Base-by-base conservation (phyloP, 2,888 invertebrate genomes). In the Harpalus rubripes region DNA sequence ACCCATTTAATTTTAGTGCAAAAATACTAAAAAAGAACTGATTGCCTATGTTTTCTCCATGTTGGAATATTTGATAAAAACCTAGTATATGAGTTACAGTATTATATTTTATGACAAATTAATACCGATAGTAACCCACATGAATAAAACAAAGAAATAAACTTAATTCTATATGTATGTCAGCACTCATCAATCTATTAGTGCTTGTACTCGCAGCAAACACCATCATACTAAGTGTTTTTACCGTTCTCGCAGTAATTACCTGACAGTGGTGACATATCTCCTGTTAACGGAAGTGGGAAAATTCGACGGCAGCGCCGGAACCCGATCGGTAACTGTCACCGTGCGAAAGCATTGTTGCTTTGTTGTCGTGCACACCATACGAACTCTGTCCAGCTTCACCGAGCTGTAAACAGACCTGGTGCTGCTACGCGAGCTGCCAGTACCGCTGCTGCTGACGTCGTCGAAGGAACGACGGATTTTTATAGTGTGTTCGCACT, bases 231-330 rank as follows among this genome's bases (percentile, higher is more conserved):
- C 10, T 84, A 63, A 78, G 78, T 76, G 86, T 81, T 76, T 68
- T 85, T 76, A 81, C 59, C 76, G 79, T 68, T 39, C 6, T 59
- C 1, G 18, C 59, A 59, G 32, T 79, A 84, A 85, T 86, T 86
- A 91, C 91, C 91, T 91, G 89, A 91, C 90, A 84, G 91, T 90
- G 72, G 91, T 91, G 86, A 91, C 90, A 88, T 91, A 91, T 87
- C 91, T 91, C 88, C 90, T 88, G 44, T 39, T 65, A 63, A 41
- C 61, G 41, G 83, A 76, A 59, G 61, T 32, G 8, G 83, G 83
- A 61, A 83, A 76, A 74, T 59, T 58, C 59, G 91, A 88, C 39
- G 90, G 90, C 80, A 90, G 87, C 18, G 88, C 88, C 59, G 90
- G 89, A 85, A 90, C 90, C 12, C 89, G 88, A 85, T 91, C 91